Base-by-base conservation (phyloP, 2,888 invertebrate genomes). In the Ormyrus pomaceus region DNA sequence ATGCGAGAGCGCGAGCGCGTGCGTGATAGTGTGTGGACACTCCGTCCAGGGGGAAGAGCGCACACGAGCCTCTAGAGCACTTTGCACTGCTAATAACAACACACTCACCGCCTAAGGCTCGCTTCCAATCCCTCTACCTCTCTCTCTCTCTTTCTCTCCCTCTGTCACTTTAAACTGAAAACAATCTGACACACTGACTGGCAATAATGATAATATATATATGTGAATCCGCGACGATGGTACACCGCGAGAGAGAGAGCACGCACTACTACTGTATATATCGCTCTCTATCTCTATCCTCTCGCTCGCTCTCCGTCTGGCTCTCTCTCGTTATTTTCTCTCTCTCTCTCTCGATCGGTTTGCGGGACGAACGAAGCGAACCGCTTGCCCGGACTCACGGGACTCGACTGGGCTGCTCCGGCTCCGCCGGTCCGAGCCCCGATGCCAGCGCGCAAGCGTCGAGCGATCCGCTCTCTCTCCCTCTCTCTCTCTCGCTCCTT, bases 361-460 rank as follows among this genome's bases (percentile, higher is more conserved):
- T 34, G 34, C 34, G 34, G 34, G 34, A 10, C 34, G 55, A 58
- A 62, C 48, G 9, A 46, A 72, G 69, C 74, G 77, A 74, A 78
- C 83, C 88, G 86, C 86, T 88, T 87, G 86, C 90, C 89, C 89
- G 89, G 88, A 89, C 88, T 89, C 89, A 88, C 89, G 88, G 89
- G 89, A 89, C 88, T 87, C 87, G 86, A 90, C 89, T 90, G 89
- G 87, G 87, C 85, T 85, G 84, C 85, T 83, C 84, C 86, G 85
- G 85, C 81, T 81, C 62, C 19, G 34, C 69, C 68, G 69, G 73
- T 65, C 62, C 59, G 69, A 74, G 86, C 86, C 82, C 80, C 83
- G 81, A 84, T 85, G 85, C 84, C 58, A 68, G 69, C 79, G 84
- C 85, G 83, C 85, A 82, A 83, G 86, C 84, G 84, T 84, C 82